Base-by-base conservation (phyloP, 2,113 vertebrate genomes). In the Oreochromis spilurus region DNA sequence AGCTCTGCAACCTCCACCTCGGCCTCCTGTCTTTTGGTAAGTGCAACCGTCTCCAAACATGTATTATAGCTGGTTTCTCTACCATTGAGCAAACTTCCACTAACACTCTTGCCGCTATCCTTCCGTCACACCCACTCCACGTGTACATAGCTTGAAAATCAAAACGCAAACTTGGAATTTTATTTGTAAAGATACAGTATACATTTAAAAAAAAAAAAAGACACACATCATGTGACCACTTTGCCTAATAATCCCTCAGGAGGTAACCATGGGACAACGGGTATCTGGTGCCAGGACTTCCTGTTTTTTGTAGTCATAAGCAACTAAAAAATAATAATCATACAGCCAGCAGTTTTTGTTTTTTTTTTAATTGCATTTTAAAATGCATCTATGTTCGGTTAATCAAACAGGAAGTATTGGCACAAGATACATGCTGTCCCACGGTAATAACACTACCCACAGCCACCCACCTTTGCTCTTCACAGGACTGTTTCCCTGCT, bases 311-410 rank as follows among this genome's bases (percentile, higher is more conserved):
- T 7, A 12, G 43, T 16, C 0, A 4, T 77, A 50, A 50, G 21
- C 8, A 72, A 7, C 2, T 48, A 29, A 12, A n/a, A 77, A 7
- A 8, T 3, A 62, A 77, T n/a, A 50, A 50, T 50, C 45, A 77
- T 3, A n/a, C 6, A n/a, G 26, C 1, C 45, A 31, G 17, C 31
- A 19, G 5, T 2, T 75, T 38, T 11, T 2, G 21, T 77, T 48
- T 2, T 0, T 0, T 50, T 72, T 67, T 48, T 10, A 0, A 67
- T 67, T 67, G 11, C 4, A 9, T 67, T 67, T 67, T 40, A 21
- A 77, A 77, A 19, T 8, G 26, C 17, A 77, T 77, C 26, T 31
- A 77, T 34, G 1, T 77, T 77, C 4, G 0, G 43, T n/a, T 19
- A 29, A 50, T 12, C 9, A 77, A 52, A 34, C 26, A 52, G 43